Evolutionary conservation across 1,140 invertebrate species (phyloP), one percentile per base, ranked within the genome.

Genomic region (Trichonephila clavata): DNA sequence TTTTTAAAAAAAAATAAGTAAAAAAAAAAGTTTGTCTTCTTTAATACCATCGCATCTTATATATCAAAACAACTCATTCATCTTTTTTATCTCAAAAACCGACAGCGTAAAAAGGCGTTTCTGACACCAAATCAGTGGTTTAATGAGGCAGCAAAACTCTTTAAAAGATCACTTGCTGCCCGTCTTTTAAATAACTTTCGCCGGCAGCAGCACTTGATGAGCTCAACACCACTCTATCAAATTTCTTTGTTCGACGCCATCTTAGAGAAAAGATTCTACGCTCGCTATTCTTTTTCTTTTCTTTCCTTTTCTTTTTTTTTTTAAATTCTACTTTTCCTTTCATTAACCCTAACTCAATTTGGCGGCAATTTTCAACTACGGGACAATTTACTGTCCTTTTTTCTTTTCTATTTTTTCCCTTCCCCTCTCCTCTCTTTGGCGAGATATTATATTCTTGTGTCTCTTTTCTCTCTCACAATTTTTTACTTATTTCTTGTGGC

Each of bases 321-420:
- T 63, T 60, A 43, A 32, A 60, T 83, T 83, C 50, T 68, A n/a
- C 90, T 86, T 86, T 84, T 86, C 71, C 86, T 93, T 93, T 93
- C 92, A 93, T 93, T 93, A 93, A 93, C 84, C 92, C 92, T 93
- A 93, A 93, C 92, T 93, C 92, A 93, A 93, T 93, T 93, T 93
- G 60, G 86, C 92, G 63, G 92, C 86, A 93, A 93, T 93, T 93
- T 93, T 93, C 92, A 87, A 93, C 92, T 81, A 88, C 84, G 84
- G 84, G 92, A 93, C 92, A 93, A 93, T 93, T 93, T 93, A 93
- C 61, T 87, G 61, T 24, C 39, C n/a, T 87, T 80, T 81, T n/a
- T 77, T 88, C 71, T 59, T 68, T 92, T 86, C 14, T 86, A 59
- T 86, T 24, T 63, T 32, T 61, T 86, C 86, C n/a, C 7, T n/a